These are phyloP conservation scores for Asbolus verrucosus DNA, from an alignment of 1,140 invertebrate species.

Conservation along the genomic window DNA sequence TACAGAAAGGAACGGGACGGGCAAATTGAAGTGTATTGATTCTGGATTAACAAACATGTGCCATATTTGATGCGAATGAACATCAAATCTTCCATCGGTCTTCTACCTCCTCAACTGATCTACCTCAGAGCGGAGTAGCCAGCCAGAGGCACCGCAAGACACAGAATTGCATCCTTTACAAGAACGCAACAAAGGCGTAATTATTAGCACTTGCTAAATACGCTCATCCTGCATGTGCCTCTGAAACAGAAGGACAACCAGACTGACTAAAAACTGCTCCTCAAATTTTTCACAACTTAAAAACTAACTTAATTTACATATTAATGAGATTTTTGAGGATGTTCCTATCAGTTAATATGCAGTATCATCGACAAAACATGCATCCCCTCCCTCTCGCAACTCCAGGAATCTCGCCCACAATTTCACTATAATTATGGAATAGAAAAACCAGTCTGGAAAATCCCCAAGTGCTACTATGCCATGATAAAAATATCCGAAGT, in stretches of 20 bases:
- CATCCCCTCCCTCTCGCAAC: constrained; percentile 1
- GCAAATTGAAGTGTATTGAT: too few relatives aligned
- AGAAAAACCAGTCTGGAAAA: constrained; percentile 65
- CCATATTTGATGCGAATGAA: constrained; percentile 55
- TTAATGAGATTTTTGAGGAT: constrained; percentile 1
- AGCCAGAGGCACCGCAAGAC: constrained; percentile 66
- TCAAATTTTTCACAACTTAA: constrained; percentile 8
- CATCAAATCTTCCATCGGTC: constrained; percentile 63
- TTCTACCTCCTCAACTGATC: constrained; percentile 61
- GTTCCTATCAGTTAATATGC: background rate
- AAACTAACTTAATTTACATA: constrained; percentile 12
- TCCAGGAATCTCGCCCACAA: constrained; percentile 1
- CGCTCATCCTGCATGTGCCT: constrained; percentile 79
- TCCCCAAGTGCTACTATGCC: constrained; percentile 63
- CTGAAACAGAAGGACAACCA: constrained; percentile 77
- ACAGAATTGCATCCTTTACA: constrained; percentile 63
- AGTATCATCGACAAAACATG: background rate
- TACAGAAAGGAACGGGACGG: background rate
- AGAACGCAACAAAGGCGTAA: constrained; percentile 64
- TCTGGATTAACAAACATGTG: constrained; percentile 54
- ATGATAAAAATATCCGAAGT: constrained; percentile 25
- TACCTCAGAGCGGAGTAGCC: constrained; percentile 57
- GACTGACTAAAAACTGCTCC: constrained; percentile 68
- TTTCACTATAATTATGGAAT: too few relatives aligned
- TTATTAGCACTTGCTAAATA: constrained; percentile 62